A percentile compares a stretch with the other conserved stretches of the same genome.
These are phyloP conservation scores for Solenopsis fugax DNA, from an alignment of 1,140 invertebrate genomes.

Conservation along the genomic window DNA sequence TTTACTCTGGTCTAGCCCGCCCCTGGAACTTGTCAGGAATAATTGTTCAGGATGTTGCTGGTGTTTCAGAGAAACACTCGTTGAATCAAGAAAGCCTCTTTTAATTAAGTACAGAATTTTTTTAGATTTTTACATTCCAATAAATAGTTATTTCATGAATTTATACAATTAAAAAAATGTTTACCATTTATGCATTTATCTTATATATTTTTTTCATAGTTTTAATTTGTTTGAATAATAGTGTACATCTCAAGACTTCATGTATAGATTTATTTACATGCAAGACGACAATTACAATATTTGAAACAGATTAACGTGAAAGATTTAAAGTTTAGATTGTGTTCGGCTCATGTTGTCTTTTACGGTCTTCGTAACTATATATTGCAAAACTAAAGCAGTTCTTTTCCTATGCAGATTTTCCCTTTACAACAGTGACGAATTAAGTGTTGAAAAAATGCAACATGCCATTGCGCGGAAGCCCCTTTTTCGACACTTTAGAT, in stretches of 20 bases:
- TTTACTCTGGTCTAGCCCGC: constrained; percentile 48
- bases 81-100: constrained; percentile 3
- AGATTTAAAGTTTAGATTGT: neutral
- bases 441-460: constrained; percentile 9
- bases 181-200: neutral
- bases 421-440: neutral
- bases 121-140: constrained; percentile 23
- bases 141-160: neutral
- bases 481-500: neutral
- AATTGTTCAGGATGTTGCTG: constrained; percentile 51
- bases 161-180: neutral
- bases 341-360: neutral
- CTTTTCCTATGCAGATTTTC: neutral
- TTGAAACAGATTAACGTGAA: neutral
- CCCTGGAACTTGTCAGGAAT: constrained; percentile 35
- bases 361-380: neutral
- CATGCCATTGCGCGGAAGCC: neutral
- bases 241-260: neutral
- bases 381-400: neutral
- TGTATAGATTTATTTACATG: neutral
- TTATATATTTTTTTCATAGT: neutral
- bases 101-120: constrained; percentile 41
- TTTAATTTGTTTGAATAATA: neutral
- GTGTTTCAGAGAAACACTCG: constrained; percentile 31
- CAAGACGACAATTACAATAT: neutral